Evolutionary conservation across 2,113 vertebrate genomes (phyloP).

Genomic region (Pyxicephalus adspersus): DNA sequence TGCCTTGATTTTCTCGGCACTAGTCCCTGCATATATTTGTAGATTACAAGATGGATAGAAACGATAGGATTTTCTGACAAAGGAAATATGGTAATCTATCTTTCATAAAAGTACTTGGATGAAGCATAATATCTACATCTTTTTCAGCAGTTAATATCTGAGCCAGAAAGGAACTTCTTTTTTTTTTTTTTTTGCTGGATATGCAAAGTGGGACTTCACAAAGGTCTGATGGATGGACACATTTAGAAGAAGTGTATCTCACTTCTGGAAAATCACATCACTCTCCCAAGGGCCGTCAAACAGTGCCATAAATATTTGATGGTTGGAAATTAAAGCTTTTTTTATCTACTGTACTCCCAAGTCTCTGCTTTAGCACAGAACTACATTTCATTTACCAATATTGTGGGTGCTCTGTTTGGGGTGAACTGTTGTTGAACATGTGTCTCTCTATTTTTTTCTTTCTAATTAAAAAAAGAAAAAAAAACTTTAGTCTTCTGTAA

Average conservation of each 20-base stretch:
- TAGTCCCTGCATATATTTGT: no score
- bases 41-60: not conserved
- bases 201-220: slow-evolving; percentile 51
- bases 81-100: slow-evolving; percentile 48
- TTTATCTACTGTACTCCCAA: slow-evolving; percentile 23
- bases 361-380: not conserved
- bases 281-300: slow-evolving; percentile 47
- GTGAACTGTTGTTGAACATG: not conserved
- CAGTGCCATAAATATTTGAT: slow-evolving; percentile 53
- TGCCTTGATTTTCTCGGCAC: no score
- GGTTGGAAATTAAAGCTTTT: slow-evolving; percentile 43
- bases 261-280: slow-evolving; percentile 50
- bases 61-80: not conserved
- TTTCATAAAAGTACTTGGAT: slow-evolving; percentile 31
- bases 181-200: slow-evolving; percentile 7
- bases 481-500: no score
- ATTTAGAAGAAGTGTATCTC: slow-evolving; percentile 43
- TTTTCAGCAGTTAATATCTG: slow-evolving; percentile 27
- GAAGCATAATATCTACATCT: slow-evolving; percentile 41
- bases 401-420: not conserved
- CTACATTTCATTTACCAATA: not conserved
- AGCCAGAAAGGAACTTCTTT: slow-evolving; percentile 21
- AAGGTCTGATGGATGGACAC: slow-evolving; percentile 46
- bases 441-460: not conserved
- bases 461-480: not conserved